Evolutionary conservation across 2,888 invertebrate genomes (phyloP).

Genomic region (Eucera pruinosa): DNA sequence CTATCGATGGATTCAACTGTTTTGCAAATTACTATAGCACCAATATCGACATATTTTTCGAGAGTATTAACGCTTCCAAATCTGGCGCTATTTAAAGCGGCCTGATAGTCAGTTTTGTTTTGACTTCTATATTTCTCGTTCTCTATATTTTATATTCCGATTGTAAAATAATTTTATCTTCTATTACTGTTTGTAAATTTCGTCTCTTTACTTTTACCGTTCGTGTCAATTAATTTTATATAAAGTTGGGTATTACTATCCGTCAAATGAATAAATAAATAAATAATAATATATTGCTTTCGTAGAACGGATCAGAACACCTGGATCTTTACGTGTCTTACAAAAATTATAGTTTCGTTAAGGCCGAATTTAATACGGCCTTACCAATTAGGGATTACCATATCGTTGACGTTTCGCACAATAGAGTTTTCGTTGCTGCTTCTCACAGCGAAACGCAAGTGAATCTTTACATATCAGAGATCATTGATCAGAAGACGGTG

Average conservation of each 20-base stretch:
- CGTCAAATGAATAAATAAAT: neutral
- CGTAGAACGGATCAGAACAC: slow-evolving; percentile 48
- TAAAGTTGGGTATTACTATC: neutral
- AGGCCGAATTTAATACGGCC: slow-evolving; percentile 91
- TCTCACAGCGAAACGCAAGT: slow-evolving; percentile 90
- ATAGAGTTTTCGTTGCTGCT: slow-evolving; percentile 92
- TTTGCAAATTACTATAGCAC: too few relatives aligned
- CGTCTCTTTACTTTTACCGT: too few relatives aligned
- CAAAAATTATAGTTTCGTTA: slow-evolving; percentile 89
- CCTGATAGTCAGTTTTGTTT: too few relatives aligned
- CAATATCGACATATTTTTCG: too few relatives aligned
- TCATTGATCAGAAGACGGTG: slow-evolving; percentile 86
- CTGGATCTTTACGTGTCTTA: slow-evolving; percentile 87
- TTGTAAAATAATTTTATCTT: too few relatives aligned
- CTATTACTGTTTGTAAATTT: too few relatives aligned
- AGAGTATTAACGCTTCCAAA: too few relatives aligned
- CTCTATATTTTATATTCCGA: too few relatives aligned
- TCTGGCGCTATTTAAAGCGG: too few relatives aligned
- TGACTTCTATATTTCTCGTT: too few relatives aligned
- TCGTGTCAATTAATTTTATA: too few relatives aligned
- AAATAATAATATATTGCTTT: slow-evolving; percentile 11
- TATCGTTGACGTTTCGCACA: slow-evolving; percentile 93
- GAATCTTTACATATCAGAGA: slow-evolving; percentile 93
- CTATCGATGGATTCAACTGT: too few relatives aligned
- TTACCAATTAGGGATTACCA: slow-evolving; percentile 89